These are phyloP conservation scores for Cerastis rubricosa DNA, from an alignment of 2,888 invertebrate species.

Conservation along the genomic window DNA sequence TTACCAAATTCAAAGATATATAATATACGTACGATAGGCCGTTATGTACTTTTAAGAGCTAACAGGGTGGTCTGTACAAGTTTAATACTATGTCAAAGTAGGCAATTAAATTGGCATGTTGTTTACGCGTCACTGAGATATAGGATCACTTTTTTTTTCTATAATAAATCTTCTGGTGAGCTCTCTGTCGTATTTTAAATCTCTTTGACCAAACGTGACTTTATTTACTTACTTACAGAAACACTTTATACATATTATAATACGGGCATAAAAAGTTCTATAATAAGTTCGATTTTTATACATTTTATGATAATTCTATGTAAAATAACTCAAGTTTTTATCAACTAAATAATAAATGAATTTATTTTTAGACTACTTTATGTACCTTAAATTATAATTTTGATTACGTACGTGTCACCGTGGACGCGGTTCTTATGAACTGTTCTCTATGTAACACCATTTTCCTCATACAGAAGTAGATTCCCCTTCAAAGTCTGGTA, in stretches of 20 bases:
- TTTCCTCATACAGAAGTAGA: conserved; percentile 43
- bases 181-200: not conserved
- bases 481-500: conserved; percentile 1
- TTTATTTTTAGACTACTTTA: not conserved
- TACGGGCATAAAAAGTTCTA: not conserved
- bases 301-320: not conserved
- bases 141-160: not conserved
- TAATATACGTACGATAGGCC: not conserved
- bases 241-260: not conserved
- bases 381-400: not conserved
- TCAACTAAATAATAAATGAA: not conserved
- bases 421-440: conserved; percentile 1
- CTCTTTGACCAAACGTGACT: not conserved
- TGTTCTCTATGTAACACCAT: conserved; percentile 13
- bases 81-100: too few species aligned
- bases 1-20: conserved; percentile 18
- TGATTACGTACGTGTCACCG: conserved; percentile 7
- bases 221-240: conserved; percentile 22
- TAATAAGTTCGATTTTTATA: not conserved
- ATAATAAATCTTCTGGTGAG: not conserved
- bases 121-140: not conserved
- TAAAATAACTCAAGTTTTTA: not conserved
- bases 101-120: not conserved
- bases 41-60: not conserved
- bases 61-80: not conserved